These are phyloP conservation scores for Ciconia nigra DNA, from an alignment of 2,797 vertebrate genomes.

Conservation along the genomic window DNA sequence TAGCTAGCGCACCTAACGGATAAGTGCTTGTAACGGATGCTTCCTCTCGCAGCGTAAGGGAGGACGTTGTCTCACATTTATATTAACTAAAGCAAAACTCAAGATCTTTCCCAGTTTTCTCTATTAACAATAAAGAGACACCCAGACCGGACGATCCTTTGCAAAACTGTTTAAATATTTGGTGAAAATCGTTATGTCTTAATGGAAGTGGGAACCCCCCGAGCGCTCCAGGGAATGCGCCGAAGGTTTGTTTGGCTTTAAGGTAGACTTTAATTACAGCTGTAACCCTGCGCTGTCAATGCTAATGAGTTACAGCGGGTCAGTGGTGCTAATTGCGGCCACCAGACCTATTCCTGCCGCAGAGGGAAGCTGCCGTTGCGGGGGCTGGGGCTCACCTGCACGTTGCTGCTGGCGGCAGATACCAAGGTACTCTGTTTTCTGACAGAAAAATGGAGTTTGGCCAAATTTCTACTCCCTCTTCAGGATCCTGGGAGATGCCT, in stretches of 20 bases:
- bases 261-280: accelerated
- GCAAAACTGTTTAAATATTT: neutral
- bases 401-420: accelerated
- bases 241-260: neutral
- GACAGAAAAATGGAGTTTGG: neutral
- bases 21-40: accelerated
- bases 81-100: neutral
- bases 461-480: neutral
- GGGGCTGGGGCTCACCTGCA: neutral
- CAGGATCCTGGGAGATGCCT: neutral
- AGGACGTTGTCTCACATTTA: accelerated
- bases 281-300: neutral
- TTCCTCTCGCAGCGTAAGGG: neutral
- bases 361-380: neutral
- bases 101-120: neutral
- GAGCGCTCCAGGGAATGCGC: neutral
- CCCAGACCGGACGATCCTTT: accelerated
- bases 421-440: neutral
- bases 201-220: neutral
- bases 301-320: neutral
- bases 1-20: accelerated
- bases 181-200: neutral
- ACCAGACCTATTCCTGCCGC: neutral
- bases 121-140: neutral
- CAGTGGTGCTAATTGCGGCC: accelerated